Evolutionary conservation across 2,888 invertebrate genomes (phyloP), one percentile per base, ranked within the genome.

Genomic region (Caenorhabditis macrosperma): DNA sequence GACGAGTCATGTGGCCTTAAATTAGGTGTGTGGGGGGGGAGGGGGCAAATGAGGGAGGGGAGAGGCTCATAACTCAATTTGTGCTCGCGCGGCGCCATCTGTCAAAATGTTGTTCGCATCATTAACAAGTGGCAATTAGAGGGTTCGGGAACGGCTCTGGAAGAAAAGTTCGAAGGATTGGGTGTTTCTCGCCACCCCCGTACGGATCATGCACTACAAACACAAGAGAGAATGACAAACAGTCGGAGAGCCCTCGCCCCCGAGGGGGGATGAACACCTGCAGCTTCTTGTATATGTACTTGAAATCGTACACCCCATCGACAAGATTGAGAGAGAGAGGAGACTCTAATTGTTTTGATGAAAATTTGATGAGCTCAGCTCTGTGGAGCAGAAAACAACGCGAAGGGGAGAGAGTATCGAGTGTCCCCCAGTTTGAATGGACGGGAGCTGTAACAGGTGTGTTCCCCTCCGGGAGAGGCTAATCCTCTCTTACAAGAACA

Each of bases 61-160:
- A 64, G 48, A 35, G 64, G 57, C 55, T 72, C 72, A 67, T 76
- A 67, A 76, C 67, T 61, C 61, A 54, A 76, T 76, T 76, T 76
- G 67, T 61, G 44, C 22, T 50, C 59, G 48, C 30, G 50, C 33
- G 41, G 57, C 33, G 61, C 75, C 75, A 76, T 76, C 75, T 76
- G 75, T 76, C 75, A 76, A 55, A 67, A 67, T 67, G 66, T 76
- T 76, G 60, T 41, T 26, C 44, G 59, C 75, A 75, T 75, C 75
- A 76, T 76, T 76, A 76, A 76, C 75, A 68, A 76, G 75, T 67
- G 72, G 63, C 63, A 72, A 64, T 57, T 63, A 48, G n/a, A n/a
- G 57, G 44, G 55, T 63, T 9, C 17, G 35, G n/a, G 30, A 1
- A 35, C 46, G 48, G 24, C 28, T 61, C 28, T 10, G 15, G 15